Evolutionary conservation across 2,797 vertebrate species (phyloP).

Genomic region (Acridotheres tristis): DNA sequence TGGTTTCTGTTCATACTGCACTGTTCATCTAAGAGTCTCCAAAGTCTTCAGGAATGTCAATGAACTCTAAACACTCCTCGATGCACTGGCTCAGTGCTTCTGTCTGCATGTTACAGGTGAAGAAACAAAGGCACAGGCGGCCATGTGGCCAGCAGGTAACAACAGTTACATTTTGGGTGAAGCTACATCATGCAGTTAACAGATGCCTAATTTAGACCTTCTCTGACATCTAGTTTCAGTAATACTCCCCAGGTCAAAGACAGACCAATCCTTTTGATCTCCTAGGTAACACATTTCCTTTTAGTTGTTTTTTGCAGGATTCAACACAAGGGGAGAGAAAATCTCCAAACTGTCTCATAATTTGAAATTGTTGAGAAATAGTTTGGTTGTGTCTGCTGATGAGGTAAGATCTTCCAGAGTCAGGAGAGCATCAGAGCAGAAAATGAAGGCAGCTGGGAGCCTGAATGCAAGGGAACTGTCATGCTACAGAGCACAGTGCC

Average conservation of each 20-base stretch:
- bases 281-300: neutral
- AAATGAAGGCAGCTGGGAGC: neutral
- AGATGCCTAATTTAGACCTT: neutral
- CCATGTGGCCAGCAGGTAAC: fast-evolving
- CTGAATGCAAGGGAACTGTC: neutral
- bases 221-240: neutral
- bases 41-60: neutral
- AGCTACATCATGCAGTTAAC: neutral
- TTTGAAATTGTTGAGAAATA: neutral
- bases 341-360: neutral
- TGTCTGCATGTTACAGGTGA: neutral
- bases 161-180: neutral
- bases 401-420: neutral
- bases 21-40: neutral
- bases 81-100: neutral
- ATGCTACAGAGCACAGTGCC: neutral
- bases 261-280: neutral
- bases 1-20: neutral
- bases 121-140: neutral
- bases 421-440: neutral
- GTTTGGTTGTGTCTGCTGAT: neutral
- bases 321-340: neutral
- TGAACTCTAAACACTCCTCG: neutral
- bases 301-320: neutral
- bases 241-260: neutral